Base-by-base conservation (phyloP, 2,113 vertebrate species). In the Acrocephalus kingi region DNA sequence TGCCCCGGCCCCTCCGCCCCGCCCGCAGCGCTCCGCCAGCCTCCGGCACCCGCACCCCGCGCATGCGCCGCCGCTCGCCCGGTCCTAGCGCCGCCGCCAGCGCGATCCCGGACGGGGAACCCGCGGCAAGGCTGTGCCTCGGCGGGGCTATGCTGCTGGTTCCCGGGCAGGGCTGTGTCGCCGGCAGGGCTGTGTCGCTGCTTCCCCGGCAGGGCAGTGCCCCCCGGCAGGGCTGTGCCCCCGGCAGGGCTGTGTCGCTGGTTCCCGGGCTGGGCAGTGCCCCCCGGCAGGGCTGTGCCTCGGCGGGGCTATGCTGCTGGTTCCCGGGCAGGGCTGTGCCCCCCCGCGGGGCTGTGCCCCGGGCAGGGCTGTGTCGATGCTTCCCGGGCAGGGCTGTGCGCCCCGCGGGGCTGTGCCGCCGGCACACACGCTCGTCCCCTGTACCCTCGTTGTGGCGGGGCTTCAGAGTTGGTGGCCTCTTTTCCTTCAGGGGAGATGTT, bases 1-100 rank as follows among this genome's bases (percentile, higher is more conserved):
- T 13, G 31, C 17, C 23, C 46, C 48, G 21, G 21, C 23, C 49
- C 71, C 31, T 64, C 48, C 90, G 74, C 81, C 96, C 84, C 72
- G 49, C 71, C 84, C 93, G 75, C 74, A 30, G 77, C 73, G 63
- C 77, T 90, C 90, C 59, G n/a, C 62, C 20, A 69, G 95, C 96
- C 66, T 93, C 90, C 85, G 86, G 96, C 94, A 54, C 87, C 41
- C 35, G 96, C 98, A 35, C 35, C 35, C 35, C 35, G 35, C 35
- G 98, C 98, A 98, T 98, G 98, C 98, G 98, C 95, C 74, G 37
- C 76, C 80, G 43, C 69, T 8, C 35, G 54, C 66, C 54, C 92
- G 95, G 90, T 94, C 96, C 96, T 84, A 93, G 86, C 43, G 82
- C 63, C 90, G 55, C 59, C 46, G 51, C 25, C 24, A 11, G 52